Base-by-base conservation (phyloP, 2,113 vertebrate species). In the Lethenteron reissneri region DNA sequence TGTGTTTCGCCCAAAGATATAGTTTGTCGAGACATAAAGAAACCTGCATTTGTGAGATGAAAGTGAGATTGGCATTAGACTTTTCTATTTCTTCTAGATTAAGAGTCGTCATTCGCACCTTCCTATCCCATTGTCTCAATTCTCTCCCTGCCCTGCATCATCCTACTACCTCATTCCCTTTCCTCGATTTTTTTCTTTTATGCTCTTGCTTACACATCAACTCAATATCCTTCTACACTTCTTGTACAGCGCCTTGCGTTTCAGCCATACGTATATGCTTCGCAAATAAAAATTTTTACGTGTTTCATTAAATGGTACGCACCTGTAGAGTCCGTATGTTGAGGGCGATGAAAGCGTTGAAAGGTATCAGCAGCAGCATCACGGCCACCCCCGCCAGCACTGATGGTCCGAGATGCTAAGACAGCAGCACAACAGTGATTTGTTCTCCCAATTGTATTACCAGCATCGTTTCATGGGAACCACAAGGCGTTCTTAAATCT, bases 301-400 rank as follows among this genome's bases (percentile, higher is more conserved):
- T 70, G 70, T 70, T 15, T 12, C 56, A 56, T 70, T 70, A 13
- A 41, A 41, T 70, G 10, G 56, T 57, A 71, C 74, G 41, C 78
- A 83, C 81, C 79, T 79, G 79, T 56, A 84, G 72, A 4, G 71
- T 74, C 76, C 77, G 78, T 3, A 78, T 72, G 76, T 72, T 80
- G 56, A 72, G 74, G 70, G 80, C 79, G 73, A 80, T 73, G 19
- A 76, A 73, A 0, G 70, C 78, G 72, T 80, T 81, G 72, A 80
- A 3, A 59, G 80, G 78, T 72, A 83, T 74, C 64, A 81, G 74
- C 57, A 84, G 72, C 41, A 79, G 62, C 11, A 85, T 78, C 13
- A 80, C 70, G 2, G 71, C 76, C 58, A 80, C 69, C 19, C 81
- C 80, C 11, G 76, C 79, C 58, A 81, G 74, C 4, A 79, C 76